Percentiles rank a stretch among this genome's conserved stretches.
phyloP scores from a whole-genome alignment of 1,140 invertebrate species.

The Magallana angulata region DNA sequence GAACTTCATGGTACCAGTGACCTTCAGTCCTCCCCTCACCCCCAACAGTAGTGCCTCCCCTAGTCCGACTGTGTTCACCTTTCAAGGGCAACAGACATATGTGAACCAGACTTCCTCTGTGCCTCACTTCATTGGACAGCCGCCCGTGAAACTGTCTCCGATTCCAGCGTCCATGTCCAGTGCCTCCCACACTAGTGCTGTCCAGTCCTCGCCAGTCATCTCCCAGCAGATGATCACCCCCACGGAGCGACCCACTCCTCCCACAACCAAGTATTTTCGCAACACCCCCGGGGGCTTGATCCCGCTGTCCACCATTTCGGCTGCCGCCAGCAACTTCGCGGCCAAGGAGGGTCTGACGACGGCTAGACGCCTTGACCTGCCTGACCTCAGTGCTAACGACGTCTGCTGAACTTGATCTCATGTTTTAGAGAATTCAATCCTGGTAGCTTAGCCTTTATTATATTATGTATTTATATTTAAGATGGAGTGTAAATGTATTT shows the following conservation, averaged over 20 bases:
- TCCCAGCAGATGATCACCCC: slow-evolving; percentile 51
- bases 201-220: not conserved
- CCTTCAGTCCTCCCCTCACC: slow-evolving; percentile 66
- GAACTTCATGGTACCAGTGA: slow-evolving; percentile 66
- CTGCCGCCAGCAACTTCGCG: slow-evolving; percentile 33
- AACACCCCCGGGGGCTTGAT: slow-evolving; percentile 56
- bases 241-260: slow-evolving; percentile 44
- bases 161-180: not conserved
- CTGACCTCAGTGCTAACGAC: slow-evolving; percentile 49
- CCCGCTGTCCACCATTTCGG: slow-evolving; percentile 37
- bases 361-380: slow-evolving; percentile 57
- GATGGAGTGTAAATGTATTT: slow-evolving; percentile 7
- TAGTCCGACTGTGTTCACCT: slow-evolving; percentile 63
- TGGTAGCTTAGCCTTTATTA: not conserved
- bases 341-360: slow-evolving; percentile 34
- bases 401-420: slow-evolving; percentile 10
- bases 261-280: slow-evolving; percentile 51
- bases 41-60: slow-evolving; percentile 43
- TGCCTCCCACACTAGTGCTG: not conserved
- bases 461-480: not conserved
- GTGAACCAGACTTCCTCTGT: slow-evolving; percentile 6
- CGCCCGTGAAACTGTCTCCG: slow-evolving; percentile 18
- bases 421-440: not conserved
- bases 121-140: not conserved
- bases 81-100: slow-evolving; percentile 12